Evolutionary conservation across 1,140 invertebrate species (phyloP).

Genomic region (Drosophila trapezifrons): DNA sequence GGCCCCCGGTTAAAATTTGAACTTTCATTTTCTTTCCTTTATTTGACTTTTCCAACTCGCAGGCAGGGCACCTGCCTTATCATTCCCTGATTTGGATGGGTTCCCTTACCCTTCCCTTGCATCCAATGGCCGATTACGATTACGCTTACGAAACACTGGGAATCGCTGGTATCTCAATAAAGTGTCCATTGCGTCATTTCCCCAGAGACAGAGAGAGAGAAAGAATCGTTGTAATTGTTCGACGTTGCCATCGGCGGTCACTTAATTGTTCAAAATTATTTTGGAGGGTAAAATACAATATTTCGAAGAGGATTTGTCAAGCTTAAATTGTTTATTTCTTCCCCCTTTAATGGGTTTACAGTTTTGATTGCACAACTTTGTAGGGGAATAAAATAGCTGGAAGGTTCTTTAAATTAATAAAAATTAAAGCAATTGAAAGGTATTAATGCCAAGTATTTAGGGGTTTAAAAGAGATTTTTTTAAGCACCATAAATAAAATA

Average conservation of each 20-base stretch:
- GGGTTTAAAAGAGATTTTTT: too few species aligned
- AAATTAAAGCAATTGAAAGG: neutral
- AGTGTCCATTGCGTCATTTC: conserved; percentile 60
- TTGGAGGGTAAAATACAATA: neutral
- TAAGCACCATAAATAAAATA: too few species aligned
- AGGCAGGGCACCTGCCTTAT: conserved; percentile 34
- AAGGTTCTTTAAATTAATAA: neutral
- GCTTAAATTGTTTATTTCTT: conserved; percentile 16
- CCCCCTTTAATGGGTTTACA: neutral
- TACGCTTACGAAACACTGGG: conserved; percentile 30
- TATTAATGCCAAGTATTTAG: neutral
- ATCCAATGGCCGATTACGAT: conserved; percentile 21
- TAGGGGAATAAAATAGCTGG: neutral
- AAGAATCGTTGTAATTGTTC: conserved; percentile 20
- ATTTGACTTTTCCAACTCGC: conserved; percentile 15
- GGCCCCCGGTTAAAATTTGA: conserved; percentile 7
- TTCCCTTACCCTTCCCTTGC: neutral
- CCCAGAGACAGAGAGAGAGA: conserved; percentile 1
- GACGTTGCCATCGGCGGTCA: conserved; percentile 21
- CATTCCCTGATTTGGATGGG: neutral
- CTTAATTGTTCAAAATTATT: conserved; percentile 37
- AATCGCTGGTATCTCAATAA: conserved; percentile 51
- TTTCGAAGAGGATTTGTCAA: conserved; percentile 22
- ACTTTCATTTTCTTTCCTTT: conserved; percentile 41
- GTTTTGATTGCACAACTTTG: conserved; percentile 18